Base-by-base conservation (phyloP, 92 coral and sea anemone genomes). In the Epizoanthus stellaris region DNA sequence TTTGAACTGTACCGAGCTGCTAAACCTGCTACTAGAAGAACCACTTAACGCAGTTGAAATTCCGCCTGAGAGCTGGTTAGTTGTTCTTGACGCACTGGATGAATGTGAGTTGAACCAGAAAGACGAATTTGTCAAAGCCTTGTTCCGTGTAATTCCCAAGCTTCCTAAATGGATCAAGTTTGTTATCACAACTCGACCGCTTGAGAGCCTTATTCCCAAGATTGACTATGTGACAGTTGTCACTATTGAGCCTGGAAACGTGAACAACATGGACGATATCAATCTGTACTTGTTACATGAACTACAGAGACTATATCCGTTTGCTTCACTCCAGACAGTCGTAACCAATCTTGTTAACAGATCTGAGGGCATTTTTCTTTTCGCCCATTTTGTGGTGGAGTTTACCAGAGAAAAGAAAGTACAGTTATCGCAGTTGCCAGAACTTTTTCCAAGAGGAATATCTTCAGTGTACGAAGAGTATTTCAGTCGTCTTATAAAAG, bases 391-490 rank as follows among this genome's bases (percentile, higher is more conserved):
- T 56, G 67, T 75, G 30, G 39, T 75, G 16, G 81, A 75, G 12
- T 54, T 42, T 36, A 8, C 16, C 53, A 75, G 14, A 34, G 52
- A 75, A 13, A 45, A 75, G 23, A 21, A 3, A 19, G 3, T 15
- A 2, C 66, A 56, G 47, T 34, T 54, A 12, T 23, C 20, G 17
- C 67, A 75, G 58, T n/a, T 75, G 34, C 81, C 34, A 30, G 38
- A 5, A 15, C n/a, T 75, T n/a, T 75, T 75, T 56, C 81, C 81
- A 11, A 13, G 38, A 75, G 81, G 81, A 1, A 75, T 75, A 36
- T 75, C 81, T 1, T 57, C 81, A 4, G 81, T 75, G 23, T 75
- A 75, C 58, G 81, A 57, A 58, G 81, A 75, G 67, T 75, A 75
- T 15, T 75, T 75, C n/a, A 57, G 19, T 56, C 10, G 47, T 57